Conservation (phyloP, 2,113 vertebrate genomes). For the Alligator sinensis region DNA sequence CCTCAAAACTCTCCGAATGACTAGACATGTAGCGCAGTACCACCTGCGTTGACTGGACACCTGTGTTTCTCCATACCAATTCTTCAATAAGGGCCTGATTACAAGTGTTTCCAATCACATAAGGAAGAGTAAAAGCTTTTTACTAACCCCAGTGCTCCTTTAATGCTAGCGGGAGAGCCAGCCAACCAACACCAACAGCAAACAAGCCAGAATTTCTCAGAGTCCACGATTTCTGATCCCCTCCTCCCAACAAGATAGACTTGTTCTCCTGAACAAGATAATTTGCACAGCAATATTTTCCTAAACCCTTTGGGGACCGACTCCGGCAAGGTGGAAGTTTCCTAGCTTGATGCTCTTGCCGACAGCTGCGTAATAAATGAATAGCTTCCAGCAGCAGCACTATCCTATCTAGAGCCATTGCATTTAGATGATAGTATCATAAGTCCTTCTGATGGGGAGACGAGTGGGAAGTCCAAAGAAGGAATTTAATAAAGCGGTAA, state of each 20-base stretch:
- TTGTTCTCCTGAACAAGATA: too few relatives aligned
- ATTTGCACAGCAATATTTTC: neutral
- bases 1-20: neutral
- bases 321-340: neutral
- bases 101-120: fast-evolving
- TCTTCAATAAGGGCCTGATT: neutral
- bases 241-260: neutral
- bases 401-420: neutral
- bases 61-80: neutral
- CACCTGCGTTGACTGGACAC: neutral
- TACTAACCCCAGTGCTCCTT: neutral
- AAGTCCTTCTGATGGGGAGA: neutral
- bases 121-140: neutral
- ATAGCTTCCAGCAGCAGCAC: neutral
- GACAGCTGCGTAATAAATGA: neutral
- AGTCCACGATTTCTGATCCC: too few relatives aligned
- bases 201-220: neutral
- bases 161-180: neutral
- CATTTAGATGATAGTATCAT: fast-evolving
- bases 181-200: neutral
- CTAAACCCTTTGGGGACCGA: neutral
- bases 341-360: fast-evolving
- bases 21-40: fast-evolving
- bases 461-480: neutral
- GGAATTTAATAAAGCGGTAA: fast-evolving